Evolutionary conservation across 2,113 vertebrate genomes (phyloP).

Genomic region (Carassius carassius): DNA sequence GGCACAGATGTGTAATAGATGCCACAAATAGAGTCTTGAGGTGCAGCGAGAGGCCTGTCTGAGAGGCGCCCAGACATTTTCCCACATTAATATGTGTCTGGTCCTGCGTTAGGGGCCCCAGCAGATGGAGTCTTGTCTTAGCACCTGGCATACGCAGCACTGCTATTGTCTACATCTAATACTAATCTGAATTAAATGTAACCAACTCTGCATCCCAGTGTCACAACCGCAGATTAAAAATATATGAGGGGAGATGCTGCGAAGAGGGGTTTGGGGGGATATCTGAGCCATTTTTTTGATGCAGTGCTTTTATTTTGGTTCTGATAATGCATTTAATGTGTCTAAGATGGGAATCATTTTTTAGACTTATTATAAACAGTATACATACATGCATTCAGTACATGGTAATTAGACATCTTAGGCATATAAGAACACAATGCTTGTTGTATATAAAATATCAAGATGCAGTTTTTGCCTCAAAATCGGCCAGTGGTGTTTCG

Average conservation of each 20-base stretch:
- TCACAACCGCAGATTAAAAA: slow-evolving; percentile 50
- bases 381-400: neutral
- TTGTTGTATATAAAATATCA: neutral
- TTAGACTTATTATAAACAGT: neutral
- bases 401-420: neutral
- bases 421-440: neutral
- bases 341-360: neutral
- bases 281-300: neutral
- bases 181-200: slow-evolving; percentile 57
- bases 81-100: slow-evolving; percentile 82
- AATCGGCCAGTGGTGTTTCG: neutral
- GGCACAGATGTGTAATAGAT: slow-evolving; percentile 70
- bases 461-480: neutral
- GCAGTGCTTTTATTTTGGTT: neutral
- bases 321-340: neutral
- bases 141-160: slow-evolving; percentile 72
- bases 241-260: slow-evolving; percentile 13
- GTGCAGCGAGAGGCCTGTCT: slow-evolving; percentile 70
- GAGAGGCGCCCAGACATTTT: slow-evolving; percentile 70
- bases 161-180: slow-evolving; percentile 55
- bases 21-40: slow-evolving; percentile 70
- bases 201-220: slow-evolving; percentile 55
- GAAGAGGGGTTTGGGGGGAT: neutral
- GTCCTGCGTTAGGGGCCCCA: slow-evolving; percentile 73
- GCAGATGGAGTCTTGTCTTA: slow-evolving; percentile 79